A percentile compares a stretch with the other conserved stretches of the same genome.
phyloP scores from a whole-genome alignment of 1,140 invertebrate species.

The Charaxes varanes region DNA sequence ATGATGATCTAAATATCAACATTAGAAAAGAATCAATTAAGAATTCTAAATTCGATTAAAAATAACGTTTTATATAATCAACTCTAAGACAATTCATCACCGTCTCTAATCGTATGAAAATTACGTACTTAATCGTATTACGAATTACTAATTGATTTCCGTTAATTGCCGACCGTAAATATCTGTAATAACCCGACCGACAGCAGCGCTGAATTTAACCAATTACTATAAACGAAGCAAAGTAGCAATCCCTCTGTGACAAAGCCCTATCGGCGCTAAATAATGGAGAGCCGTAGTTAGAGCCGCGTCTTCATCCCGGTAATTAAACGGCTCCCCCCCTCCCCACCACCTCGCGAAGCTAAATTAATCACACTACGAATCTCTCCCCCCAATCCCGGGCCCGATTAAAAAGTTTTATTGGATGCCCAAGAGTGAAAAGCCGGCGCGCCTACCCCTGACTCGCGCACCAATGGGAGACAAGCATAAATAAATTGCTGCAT shows the following conservation, averaged over 20 bases:
- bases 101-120: too few species aligned
- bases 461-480: slow-evolving; percentile 35
- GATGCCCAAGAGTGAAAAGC: slow-evolving; percentile 53
- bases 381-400: slow-evolving; percentile 62
- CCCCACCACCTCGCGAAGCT: slow-evolving; percentile 32
- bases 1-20: too few species aligned
- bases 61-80: too few species aligned
- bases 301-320: slow-evolving; percentile 67
- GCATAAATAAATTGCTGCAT: slow-evolving; percentile 18
- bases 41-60: too few species aligned
- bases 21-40: too few species aligned
- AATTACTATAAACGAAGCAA: slow-evolving; percentile 67
- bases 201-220: slow-evolving; percentile 22
- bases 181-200: slow-evolving; percentile 16
- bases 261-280: slow-evolving; percentile 66
- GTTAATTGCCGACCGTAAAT: slow-evolving; percentile 9
- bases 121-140: too few species aligned
- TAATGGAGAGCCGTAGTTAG: slow-evolving; percentile 65
- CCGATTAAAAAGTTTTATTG: slow-evolving; percentile 73
- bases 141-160: neutral
- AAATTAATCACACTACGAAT: slow-evolving; percentile 73
- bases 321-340: slow-evolving; percentile 50
- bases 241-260: slow-evolving; percentile 64
- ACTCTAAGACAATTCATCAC: too few species aligned
- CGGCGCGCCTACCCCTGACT: slow-evolving; percentile 24